Evolutionary conservation across 2,888 invertebrate genomes (phyloP), one percentile per base, ranked within the genome.

Genomic region (Acleris holmiana): DNA sequence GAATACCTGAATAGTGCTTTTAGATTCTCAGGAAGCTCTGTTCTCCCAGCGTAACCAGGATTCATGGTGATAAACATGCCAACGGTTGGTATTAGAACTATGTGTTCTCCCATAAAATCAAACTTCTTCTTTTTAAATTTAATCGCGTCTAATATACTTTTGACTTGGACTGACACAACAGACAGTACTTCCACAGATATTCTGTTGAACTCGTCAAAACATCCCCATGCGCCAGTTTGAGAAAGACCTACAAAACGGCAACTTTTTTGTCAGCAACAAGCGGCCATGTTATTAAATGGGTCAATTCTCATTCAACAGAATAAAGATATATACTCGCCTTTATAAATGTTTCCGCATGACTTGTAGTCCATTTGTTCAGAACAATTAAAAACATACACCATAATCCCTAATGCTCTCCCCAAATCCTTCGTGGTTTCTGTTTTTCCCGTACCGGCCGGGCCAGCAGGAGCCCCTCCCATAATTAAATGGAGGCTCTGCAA

Each of bases 371-470:
- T 98, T 93, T 98, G 98, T 83, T 98, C 98, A 0, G 98, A 98
- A 85, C 98, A 98, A 85, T 98, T 98, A 89, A 98, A 98, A n/a
- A 98, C 98, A 77, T 98, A 98, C 6, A 98, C 98, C 98, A 98
- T 98, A 80, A 98, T 96, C 47, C 98, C 99, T 2, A 99, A 93
- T 13, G 98, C 98, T 80, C 98, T 94, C 1, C 98, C 99, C 72
- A 99, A 93, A 93, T 99, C 99, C 86, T 99, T 99, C 0, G 98
- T 99, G 0, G 99, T 99, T 90, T 99, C 99, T 0, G 98, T 99
- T 92, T 99, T 99, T 0, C 98, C 98, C 0, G 99, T 99, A 59
- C 98, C 98, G 8, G 98, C 98, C 0, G 99, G 99, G 0, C 98
- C 98, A 2, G 98, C 98, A 0, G 99, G 98, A 1, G 98, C 98